Base-by-base conservation (phyloP, 1,140 invertebrate genomes). In the Formica selysi region DNA sequence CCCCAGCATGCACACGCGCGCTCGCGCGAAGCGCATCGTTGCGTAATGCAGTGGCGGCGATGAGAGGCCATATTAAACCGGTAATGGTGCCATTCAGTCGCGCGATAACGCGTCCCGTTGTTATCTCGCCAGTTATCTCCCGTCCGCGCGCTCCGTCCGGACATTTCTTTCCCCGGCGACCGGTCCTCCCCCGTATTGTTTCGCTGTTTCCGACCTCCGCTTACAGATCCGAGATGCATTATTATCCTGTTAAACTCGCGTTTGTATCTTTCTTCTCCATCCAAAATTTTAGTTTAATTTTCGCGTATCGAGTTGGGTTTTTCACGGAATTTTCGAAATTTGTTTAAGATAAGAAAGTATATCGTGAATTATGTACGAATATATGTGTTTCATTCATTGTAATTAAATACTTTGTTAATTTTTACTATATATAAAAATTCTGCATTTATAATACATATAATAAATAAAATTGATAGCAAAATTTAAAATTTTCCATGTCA, bases 41-140 rank as follows among this genome's bases (percentile, higher is more conserved):
- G 78, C 83, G 86, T 90, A 88, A 90, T 86, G 81, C 88, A 84
- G 76, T 61, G 88, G 38, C 59, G 59, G 71, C 88, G 81, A 90
- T 79, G 88, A 90, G 81, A 59, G 88, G 71, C 78, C 78, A 85
- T 91, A 91, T 91, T 91, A 89, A 89, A 88, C 90, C 88, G 89
- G 86, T 85, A 91, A 91, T 91, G 71, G 78, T 74, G 84, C 80
- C 80, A 88, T 91, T 91, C 88, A 84, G 85, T 62, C 61, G 74
- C 89, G 61, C 89, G 88, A 90, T 83, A 86, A 73, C 68, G 78
- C 67, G 67, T 44, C 29, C 16, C 32, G 51, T 36, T 62, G 76
- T 71, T 80, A 80, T 86, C 85, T 86, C 76, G 32, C 38, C 76
- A 51, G 44, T 79, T 85, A 76, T 76, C 74, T 65, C 62, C 81